A percentile compares a stretch with the other conserved stretches of the same genome.
Evolutionary conservation across 2,797 vertebrate genomes (phyloP).

Genomic region (Synaphobranchus kaupii): DNA sequence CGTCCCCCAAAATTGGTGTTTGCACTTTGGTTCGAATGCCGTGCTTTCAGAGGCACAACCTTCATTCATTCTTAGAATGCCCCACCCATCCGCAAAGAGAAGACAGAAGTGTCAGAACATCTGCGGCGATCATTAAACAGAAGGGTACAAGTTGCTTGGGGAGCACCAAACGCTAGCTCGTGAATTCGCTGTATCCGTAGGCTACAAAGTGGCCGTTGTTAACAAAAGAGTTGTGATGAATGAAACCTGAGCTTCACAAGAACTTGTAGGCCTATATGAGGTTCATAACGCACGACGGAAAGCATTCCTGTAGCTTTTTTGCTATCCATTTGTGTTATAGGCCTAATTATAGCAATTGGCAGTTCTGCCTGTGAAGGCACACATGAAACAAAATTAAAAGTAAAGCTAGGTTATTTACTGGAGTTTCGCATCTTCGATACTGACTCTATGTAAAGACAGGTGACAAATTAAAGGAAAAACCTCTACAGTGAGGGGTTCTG

Average conservation of each 20-base stretch:
- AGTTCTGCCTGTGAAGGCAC: neutral
- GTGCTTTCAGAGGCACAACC: slow-evolving; percentile 22
- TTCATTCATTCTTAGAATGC: slow-evolving; percentile 38
- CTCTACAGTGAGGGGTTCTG: too few species aligned
- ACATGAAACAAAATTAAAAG: neutral
- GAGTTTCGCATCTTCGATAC: neutral
- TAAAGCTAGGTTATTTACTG: neutral
- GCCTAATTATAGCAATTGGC: neutral
- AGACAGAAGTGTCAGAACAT: slow-evolving; percentile 5
- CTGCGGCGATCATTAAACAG: slow-evolving; percentile 11
- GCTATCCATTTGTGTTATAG: neutral
- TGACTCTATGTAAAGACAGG: too few species aligned
- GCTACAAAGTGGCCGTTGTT: neutral
- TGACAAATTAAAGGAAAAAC: too few species aligned
- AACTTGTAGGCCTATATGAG: neutral
- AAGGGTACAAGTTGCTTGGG: slow-evolving; percentile 38
- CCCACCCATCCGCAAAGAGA: slow-evolving; percentile 57
- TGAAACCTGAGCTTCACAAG: neutral
- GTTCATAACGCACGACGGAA: neutral
- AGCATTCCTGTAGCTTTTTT: neutral
- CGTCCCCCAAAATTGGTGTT: neutral
- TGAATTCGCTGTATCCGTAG: neutral
- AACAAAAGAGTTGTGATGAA: neutral
- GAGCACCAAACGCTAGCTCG: slow-evolving; percentile 34
- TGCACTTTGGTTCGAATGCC: slow-evolving; percentile 30